A percentile compares a stretch with the other conserved stretches of the same genome.
Evolutionary conservation across 1,140 invertebrate species (phyloP).

Genomic region (Drosophila cardini): DNA sequence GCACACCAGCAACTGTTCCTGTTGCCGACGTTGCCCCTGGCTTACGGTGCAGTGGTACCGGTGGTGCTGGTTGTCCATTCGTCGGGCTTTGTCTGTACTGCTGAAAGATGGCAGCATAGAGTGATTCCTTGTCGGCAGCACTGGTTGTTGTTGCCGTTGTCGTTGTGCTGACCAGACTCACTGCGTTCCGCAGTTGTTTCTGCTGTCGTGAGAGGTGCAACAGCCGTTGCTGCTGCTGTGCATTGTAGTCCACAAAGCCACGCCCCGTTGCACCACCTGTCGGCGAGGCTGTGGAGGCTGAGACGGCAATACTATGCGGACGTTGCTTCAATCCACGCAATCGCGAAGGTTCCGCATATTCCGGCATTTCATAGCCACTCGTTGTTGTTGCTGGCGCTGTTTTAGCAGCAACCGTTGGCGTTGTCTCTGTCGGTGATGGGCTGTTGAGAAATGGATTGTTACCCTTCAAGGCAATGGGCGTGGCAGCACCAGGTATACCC

Average conservation of each 20-base stretch:
- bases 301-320: conserved; percentile 79
- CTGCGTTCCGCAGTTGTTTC: conserved; percentile 75
- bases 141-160: conserved; percentile 42
- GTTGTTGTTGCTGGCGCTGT: conserved; percentile 21
- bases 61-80: conserved; percentile 55
- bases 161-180: conserved; percentile 41
- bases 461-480: conserved; percentile 77
- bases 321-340: conserved; percentile 75
- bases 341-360: conserved; percentile 78
- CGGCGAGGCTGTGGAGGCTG: conserved; percentile 23
- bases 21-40: conserved; percentile 3
- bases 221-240: conserved; percentile 79
- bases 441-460: conserved; percentile 82
- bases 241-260: conserved; percentile 74
- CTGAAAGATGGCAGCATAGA: conserved; percentile 78
- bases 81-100: conserved; percentile 80
- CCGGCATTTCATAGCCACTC: conserved; percentile 72
- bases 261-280: conserved; percentile 33
- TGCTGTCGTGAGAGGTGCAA: conserved; percentile 77
- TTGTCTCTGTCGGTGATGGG: conserved; percentile 71
- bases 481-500: conserved; percentile 65
- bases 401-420: conserved; percentile 25
- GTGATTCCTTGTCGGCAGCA: conserved; percentile 67
- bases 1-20: conserved; percentile 40
- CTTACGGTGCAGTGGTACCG: conserved; percentile 59